phyloP scores from a whole-genome alignment of 2,113 vertebrate genomes.

The Scophthalmus maximus region DNA sequence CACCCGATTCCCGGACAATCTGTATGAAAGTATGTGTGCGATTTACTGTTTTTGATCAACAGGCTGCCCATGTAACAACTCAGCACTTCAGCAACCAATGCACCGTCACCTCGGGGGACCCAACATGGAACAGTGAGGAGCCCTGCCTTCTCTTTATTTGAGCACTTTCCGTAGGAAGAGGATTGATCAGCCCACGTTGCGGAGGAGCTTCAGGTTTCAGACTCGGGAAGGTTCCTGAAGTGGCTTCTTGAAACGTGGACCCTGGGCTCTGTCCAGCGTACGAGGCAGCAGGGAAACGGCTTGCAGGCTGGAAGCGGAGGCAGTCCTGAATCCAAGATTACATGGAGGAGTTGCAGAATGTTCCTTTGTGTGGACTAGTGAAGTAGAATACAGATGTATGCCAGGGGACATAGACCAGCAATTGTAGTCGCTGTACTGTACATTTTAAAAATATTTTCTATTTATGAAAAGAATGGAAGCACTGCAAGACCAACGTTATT shows the following conservation, averaged over 20 bases:
- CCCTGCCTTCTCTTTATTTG: conserved; percentile 42
- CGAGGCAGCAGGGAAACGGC: not conserved
- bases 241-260: conserved; percentile 25
- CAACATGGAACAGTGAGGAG: conserved; percentile 45
- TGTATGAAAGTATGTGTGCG: not conserved
- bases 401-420: conserved; percentile 55
- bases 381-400: conserved; percentile 55
- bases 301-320: not conserved
- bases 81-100: conserved; percentile 44
- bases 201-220: conserved; percentile 16
- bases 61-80: conserved; percentile 76
- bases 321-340: conserved; percentile 18
- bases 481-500: conserved; percentile 82
- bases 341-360: conserved; percentile 20
- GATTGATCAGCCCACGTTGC: conserved; percentile 38
- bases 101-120: conserved; percentile 63
- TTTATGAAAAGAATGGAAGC: conserved; percentile 80
- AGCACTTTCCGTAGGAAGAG: conserved; percentile 70
- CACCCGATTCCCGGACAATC: not conserved
- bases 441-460: conserved; percentile 74
- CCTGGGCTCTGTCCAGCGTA: conserved; percentile 3
- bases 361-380: conserved; percentile 59
- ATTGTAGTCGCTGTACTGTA: conserved; percentile 70
- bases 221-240: conserved; percentile 36
- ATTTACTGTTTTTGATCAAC: not conserved